Conservation (phyloP, 1,140 invertebrate genomes). For the Atta texana region DNA sequence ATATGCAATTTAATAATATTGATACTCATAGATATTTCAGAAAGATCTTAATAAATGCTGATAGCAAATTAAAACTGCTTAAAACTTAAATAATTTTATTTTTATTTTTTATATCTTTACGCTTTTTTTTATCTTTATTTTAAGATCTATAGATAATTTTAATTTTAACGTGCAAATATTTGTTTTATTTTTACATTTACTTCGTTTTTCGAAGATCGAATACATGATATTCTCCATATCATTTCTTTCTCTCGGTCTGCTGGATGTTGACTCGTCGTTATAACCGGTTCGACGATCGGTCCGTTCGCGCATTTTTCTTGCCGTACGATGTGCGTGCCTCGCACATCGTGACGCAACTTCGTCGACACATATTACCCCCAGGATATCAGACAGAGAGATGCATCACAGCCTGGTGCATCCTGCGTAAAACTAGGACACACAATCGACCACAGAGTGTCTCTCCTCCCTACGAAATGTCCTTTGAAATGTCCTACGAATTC, state of each 20-base stretch:
- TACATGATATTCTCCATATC: constrained; percentile 48
- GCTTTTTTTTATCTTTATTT: background rate
- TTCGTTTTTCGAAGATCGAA: background rate
- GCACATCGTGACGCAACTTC: constrained; percentile 67
- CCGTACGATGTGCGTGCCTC: constrained; percentile 52
- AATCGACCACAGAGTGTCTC: constrained; percentile 20
- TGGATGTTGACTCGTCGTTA: constrained; percentile 71
- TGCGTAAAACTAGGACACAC: constrained; percentile 71
- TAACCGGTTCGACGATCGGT: constrained; percentile 69
- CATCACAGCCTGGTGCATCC: constrained; percentile 61
- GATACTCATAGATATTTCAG: too few relatives aligned
- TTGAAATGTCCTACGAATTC: background rate
- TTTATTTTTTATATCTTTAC: background rate
- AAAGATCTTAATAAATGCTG: too few relatives aligned
- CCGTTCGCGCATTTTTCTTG: constrained; percentile 68
- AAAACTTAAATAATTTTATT: too few relatives aligned
- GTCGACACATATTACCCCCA: constrained; percentile 55
- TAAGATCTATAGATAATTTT: too few relatives aligned
- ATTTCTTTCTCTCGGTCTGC: constrained; percentile 35
- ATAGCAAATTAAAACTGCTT: too few relatives aligned
- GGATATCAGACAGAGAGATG: constrained; percentile 68
- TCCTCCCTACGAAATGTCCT: background rate
- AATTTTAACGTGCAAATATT: too few relatives aligned
- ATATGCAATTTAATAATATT: too few relatives aligned
- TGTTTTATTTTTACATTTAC: background rate